phyloP scores from a whole-genome alignment of 2,797 vertebrate genomes.

The Phoxinus dragarum region DNA sequence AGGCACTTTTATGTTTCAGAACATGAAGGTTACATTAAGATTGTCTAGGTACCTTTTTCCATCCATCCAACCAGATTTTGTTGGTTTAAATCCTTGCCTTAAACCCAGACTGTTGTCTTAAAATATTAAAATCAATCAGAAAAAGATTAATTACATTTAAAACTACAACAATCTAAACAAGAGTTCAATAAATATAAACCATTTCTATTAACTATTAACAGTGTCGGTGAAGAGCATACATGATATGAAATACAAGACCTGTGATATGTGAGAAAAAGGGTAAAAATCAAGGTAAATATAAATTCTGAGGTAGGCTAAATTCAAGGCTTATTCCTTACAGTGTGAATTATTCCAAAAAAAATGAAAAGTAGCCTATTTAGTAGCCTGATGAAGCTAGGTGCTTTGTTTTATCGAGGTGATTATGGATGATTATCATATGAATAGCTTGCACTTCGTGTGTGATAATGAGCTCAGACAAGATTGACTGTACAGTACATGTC shows the following conservation, averaged over 20 bases:
- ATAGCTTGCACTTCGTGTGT: no score
- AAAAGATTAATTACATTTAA: not conserved
- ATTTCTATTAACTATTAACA: not conserved
- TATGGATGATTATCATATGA: no score
- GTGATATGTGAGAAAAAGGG: not conserved
- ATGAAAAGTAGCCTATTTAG: no score
- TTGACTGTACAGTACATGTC: no score
- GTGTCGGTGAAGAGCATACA: not conserved
- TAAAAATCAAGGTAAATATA: no score
- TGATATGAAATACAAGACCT: not conserved
- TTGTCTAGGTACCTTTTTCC: not conserved
- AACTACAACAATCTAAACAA: not conserved
- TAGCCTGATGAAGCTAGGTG: no score
- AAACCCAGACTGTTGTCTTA: not conserved
- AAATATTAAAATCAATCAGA: not conserved
- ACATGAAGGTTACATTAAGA: not conserved
- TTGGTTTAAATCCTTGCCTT: not conserved
- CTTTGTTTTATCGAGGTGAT: no score
- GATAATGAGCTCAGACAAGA: no score
- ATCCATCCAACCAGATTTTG: not conserved
- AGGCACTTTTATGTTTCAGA: slow-evolving; percentile 2
- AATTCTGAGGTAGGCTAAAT: no score
- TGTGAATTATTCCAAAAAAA: no score
- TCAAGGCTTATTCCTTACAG: no score
- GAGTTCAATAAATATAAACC: not conserved